Conservation (phyloP, 2,797 vertebrate species). For the Typhlichthys subterraneus region DNA sequence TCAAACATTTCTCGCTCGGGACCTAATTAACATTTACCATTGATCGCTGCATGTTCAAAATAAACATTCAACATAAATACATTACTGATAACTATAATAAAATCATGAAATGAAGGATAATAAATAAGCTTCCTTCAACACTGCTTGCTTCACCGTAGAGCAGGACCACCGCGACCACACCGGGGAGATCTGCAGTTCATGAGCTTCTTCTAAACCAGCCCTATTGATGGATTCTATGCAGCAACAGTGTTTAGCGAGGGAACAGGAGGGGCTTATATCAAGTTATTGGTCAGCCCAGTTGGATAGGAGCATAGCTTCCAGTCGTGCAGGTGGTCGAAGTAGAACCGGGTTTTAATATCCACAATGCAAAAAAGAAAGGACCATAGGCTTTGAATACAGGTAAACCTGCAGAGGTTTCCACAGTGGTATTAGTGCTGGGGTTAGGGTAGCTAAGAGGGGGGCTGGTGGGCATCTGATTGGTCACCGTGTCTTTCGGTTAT, state of each 20-base stretch:
- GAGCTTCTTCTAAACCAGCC: constrained; percentile 5
- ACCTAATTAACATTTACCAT: not conserved
- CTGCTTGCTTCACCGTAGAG: constrained; percentile 26
- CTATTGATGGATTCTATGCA: constrained; percentile 10
- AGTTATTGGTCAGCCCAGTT: not conserved
- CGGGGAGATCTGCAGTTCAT: constrained; percentile 16
- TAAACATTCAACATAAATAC: constrained; percentile 2
- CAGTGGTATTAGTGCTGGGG: not conserved
- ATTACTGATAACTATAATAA: constrained; percentile 25
- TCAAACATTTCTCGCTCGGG: not conserved
- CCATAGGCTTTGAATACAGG: not conserved
- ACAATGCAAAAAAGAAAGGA: constrained; percentile 5
- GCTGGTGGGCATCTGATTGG: constrained; percentile 9
- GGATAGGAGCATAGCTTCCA: not conserved
- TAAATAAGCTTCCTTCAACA: constrained; percentile 47
- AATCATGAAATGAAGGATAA: constrained; percentile 34
- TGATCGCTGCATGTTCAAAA: constrained; percentile 9
- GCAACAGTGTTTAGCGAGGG: constrained; percentile 7
- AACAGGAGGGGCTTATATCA: constrained; percentile 1
- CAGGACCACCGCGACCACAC: not conserved
- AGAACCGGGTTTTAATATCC: constrained; percentile 18
- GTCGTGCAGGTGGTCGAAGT: not conserved
- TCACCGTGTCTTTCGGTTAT: constrained; percentile 76
- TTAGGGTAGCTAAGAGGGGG: not conserved
- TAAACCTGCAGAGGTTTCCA: constrained; percentile 6